phyloP scores from a whole-genome alignment of 2,113 vertebrate genomes.

The Callaeas wilsoni region DNA sequence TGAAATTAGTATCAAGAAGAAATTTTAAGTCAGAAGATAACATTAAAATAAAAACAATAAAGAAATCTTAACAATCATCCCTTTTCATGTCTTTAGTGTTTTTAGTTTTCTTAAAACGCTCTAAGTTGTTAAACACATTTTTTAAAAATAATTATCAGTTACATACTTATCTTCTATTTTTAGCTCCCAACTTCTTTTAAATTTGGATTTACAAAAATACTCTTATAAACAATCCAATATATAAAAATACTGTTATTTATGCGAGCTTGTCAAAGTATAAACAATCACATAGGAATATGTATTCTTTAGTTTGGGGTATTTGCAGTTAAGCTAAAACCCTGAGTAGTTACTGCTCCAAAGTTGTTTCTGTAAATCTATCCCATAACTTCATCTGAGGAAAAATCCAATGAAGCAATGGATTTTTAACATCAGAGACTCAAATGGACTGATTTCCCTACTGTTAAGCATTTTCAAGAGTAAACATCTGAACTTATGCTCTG shows the following conservation, averaged over 20 bases:
- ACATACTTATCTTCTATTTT: background rate
- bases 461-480: background rate
- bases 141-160: background rate
- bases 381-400: background rate
- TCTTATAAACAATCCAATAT: background rate
- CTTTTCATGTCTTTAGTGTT: accelerated
- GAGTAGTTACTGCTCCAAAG: background rate
- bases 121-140: background rate
- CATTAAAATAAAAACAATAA: background rate
- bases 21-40: background rate
- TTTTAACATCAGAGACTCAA: background rate
- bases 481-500: background rate
- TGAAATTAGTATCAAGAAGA: background rate
- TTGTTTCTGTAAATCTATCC: background rate
- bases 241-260: background rate
- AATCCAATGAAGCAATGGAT: background rate
- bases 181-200: background rate
- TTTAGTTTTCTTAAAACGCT: background rate
- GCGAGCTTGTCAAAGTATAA: background rate
- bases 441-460: background rate
- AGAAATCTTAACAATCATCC: background rate
- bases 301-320: background rate
- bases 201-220: background rate
- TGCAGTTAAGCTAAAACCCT: background rate
- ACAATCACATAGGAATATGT: background rate